Base-by-base conservation (phyloP, 1,140 invertebrate genomes). In the Ylistrum balloti region DNA sequence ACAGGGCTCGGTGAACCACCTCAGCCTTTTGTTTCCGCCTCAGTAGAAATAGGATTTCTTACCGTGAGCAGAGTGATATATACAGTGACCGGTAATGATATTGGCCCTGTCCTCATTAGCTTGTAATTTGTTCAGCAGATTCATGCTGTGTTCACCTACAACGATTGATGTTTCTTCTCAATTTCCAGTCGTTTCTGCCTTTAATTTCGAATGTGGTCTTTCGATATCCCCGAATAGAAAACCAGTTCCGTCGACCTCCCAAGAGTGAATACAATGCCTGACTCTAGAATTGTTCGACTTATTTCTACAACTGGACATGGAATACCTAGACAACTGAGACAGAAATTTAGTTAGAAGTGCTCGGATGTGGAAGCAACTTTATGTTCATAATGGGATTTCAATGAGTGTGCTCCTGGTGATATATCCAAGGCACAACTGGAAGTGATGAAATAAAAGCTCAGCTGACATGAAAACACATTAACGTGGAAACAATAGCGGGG, bases 61-160 rank as follows among this genome's bases (percentile, higher is more conserved):
- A 28, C 0, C 9, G 9, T 7, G n/a, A 74, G 56, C 9, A 74
- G 28, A 22, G 1, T 3, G 56, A 74, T 74, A 74, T 28, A n/a
- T 74, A 74, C 56, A 28, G 56, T 74, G 56, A 74, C 56, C 56
- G 56, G 56, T 74, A 74, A 74, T 74, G 56, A 28, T 74, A 74
- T 74, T 74, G 56, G 56, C 56, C 56, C 22, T 74, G 28, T 74
- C 28, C 56, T 74, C 56, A 74, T 74, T 74, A 74, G 56, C n/a
- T n/a, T 74, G 56, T 74, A 74, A 74, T 74, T 74, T 22, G 56
- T 74, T 74, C 56, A 74, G 56, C 56, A 74, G 56, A 74, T 74
- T 74, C 56, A n/a, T 74, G 56, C 56, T 74, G 56, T 28, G 56
- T 28, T 74, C 56, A 74, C 56, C 56, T 74, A 1, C 56, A 74